phyloP scores from a whole-genome alignment of 2,888 invertebrate genomes.

The Eulithis prunata region DNA sequence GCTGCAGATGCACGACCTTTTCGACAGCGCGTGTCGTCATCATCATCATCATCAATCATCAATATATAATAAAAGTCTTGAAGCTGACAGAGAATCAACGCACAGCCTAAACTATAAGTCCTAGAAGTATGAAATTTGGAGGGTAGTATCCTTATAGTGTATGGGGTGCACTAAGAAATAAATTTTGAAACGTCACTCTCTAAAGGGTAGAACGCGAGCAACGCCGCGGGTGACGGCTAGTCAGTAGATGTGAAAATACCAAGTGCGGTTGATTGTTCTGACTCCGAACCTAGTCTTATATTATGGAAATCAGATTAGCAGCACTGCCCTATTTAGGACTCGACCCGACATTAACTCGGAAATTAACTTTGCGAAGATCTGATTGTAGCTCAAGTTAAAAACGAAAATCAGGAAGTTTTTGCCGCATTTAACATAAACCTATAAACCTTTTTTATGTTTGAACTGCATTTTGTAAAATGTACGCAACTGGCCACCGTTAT shows the following conservation, averaged over 20 bases:
- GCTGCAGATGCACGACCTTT: constrained; percentile 32
- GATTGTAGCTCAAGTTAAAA: constrained; percentile 21
- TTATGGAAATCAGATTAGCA: constrained; percentile 38
- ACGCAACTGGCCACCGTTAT: constrained; percentile 14
- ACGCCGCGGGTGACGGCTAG: no score
- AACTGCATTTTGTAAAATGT: constrained; percentile 18
- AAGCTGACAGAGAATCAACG: no score
- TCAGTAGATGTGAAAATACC: constrained; percentile 22
- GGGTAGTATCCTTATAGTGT: no score
- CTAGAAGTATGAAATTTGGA: no score
- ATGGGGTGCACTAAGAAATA: no score
- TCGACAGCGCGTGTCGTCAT: constrained; percentile 18
- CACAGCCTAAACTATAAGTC: no score
- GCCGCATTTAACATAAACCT: constrained; percentile 23
- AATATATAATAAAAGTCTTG: no score
- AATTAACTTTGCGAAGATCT: constrained; percentile 35
- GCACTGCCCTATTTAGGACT: constrained; percentile 26
- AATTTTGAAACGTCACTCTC: no score
- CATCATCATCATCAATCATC: no score
- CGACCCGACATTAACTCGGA: constrained; percentile 29
- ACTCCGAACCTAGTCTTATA: constrained; percentile 34
- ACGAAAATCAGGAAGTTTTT: constrained; percentile 23
- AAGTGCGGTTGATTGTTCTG: constrained; percentile 31
- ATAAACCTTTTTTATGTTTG: constrained; percentile 27
- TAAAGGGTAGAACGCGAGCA: no score